Conservation (phyloP, 92 coral and sea anemone genomes). For the Actinernus sp. region DNA sequence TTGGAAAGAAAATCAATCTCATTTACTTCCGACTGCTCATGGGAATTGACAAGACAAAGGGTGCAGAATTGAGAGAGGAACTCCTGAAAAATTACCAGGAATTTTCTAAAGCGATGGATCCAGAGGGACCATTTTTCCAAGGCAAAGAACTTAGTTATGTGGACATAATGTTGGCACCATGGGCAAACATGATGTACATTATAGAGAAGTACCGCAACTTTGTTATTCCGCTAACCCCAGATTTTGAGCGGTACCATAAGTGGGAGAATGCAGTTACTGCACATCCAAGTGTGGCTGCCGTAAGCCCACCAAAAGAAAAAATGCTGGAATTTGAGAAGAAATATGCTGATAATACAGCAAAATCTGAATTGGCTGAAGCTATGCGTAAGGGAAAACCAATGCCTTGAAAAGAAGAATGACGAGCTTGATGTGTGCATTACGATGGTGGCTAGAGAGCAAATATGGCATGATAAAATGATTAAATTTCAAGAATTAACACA, state of each 20-base stretch:
- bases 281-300: conserved; percentile 55
- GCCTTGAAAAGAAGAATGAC: conserved; percentile 18
- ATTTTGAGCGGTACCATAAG: conserved; percentile 59
- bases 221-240: conserved; percentile 64
- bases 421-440: no score
- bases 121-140: conserved; percentile 65
- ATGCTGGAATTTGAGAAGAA: conserved; percentile 29
- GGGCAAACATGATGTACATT: conserved; percentile 52
- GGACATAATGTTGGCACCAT: conserved; percentile 80
- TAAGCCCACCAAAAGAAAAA: conserved; percentile 39
- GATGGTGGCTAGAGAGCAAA: no score
- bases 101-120: conserved; percentile 74
- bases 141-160: conserved; percentile 69
- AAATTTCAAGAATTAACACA: no score
- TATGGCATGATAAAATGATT: no score
- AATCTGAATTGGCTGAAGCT: conserved; percentile 54
- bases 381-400: conserved; percentile 56
- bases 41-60: conserved; percentile 59
- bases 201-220: conserved; percentile 71
- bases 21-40: conserved; percentile 53
- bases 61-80: conserved; percentile 51
- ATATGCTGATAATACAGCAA: conserved; percentile 56
- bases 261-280: conserved; percentile 65
- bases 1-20: conserved; percentile 65
- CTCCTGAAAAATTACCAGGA: conserved; percentile 41